Conservation (phyloP, 2,797 vertebrate species). For the Sebastiscus tertius region DNA sequence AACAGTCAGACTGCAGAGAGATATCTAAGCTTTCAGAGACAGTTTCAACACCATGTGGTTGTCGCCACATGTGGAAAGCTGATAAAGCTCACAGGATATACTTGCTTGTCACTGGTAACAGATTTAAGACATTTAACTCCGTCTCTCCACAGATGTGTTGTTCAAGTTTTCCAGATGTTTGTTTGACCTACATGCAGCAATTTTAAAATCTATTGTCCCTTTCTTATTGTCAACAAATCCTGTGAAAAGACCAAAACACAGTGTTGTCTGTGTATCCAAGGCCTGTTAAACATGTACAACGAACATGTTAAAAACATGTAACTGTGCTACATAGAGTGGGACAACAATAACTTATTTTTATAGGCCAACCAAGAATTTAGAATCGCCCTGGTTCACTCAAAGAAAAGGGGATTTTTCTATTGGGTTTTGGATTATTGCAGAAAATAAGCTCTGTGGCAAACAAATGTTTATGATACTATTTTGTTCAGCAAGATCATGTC, state of each 20-base stretch:
- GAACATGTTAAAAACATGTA: no score
- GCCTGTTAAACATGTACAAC: no score
- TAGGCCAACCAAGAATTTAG: no score
- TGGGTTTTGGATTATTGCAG: no score
- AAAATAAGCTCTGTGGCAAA: no score
- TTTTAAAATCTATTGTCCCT: neutral
- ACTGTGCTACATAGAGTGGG: no score
- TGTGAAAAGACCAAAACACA: neutral
- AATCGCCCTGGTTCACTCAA: no score
- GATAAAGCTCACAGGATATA: conserved; percentile 42
- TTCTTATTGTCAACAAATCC: neutral
- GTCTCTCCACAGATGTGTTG: neutral
- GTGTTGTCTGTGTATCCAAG: neutral
- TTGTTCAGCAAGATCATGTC: no score
- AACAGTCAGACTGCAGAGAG: neutral
- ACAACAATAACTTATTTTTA: no score
- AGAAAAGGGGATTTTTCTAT: no score
- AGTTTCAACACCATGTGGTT: neutral
- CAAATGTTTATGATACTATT: no score
- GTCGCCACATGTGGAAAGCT: conserved; percentile 7
- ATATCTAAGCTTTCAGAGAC: neutral
- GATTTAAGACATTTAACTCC: neutral
- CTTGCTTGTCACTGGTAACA: neutral
- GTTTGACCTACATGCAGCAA: neutral
- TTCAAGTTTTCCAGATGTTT: neutral